Conservation (phyloP, 2,888 invertebrate species). For the Epistrophe eligans region DNA sequence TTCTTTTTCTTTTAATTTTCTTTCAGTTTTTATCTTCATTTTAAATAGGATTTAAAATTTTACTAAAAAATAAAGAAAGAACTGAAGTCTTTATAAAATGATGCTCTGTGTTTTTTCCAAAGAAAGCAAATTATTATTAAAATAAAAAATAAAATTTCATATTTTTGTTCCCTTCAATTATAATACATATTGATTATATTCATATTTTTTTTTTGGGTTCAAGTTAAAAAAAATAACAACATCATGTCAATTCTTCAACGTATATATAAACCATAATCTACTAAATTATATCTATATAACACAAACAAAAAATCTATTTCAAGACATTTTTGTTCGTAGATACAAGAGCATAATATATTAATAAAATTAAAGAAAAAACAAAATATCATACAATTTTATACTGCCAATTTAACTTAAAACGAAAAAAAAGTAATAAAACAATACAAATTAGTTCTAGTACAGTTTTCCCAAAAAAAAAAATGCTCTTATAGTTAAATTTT, state of each 20-base stretch:
- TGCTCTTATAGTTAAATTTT: slow-evolving; percentile 17
- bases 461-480: slow-evolving; percentile 23
- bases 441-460: slow-evolving; percentile 36
- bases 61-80: slow-evolving; percentile 37
- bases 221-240: slow-evolving; percentile 41
- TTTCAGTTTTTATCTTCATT: slow-evolving; percentile 26
- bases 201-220: slow-evolving; percentile 6
- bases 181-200: neutral
- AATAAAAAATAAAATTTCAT: neutral
- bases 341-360: slow-evolving; percentile 20
- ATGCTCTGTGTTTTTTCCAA: slow-evolving; percentile 8
- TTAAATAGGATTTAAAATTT: neutral
- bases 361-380: slow-evolving; percentile 29
- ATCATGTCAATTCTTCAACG: slow-evolving; percentile 71
- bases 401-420: slow-evolving; percentile 66
- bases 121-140: neutral
- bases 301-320: slow-evolving; percentile 24
- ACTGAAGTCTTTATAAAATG: slow-evolving; percentile 56
- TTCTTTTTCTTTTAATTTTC: slow-evolving; percentile 34
- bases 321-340: slow-evolving; percentile 30
- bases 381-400: slow-evolving; percentile 68
- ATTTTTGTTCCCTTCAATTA: neutral
- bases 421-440: slow-evolving; percentile 11
- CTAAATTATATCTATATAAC: slow-evolving; percentile 56
- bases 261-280: slow-evolving; percentile 57